Percentiles rank a stretch among this genome's conserved stretches.
Conservation (phyloP, 2,888 invertebrate genomes). For the Tinea trinotella region DNA sequence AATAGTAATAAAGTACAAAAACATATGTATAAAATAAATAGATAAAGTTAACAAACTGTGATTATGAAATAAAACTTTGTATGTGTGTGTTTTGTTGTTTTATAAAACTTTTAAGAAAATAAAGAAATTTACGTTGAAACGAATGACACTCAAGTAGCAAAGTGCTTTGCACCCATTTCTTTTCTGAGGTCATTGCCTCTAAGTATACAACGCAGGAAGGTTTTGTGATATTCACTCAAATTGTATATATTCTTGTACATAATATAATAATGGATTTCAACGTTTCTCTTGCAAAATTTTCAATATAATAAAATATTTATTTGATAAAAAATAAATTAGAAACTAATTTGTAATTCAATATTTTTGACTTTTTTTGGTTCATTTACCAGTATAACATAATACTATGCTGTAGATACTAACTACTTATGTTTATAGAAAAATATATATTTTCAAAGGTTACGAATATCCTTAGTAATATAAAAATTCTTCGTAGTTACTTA, state of each 20-base stretch:
- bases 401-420: too few species aligned
- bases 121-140: conserved; percentile 12
- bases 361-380: too few species aligned
- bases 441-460: too few species aligned
- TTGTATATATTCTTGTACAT: neutral
- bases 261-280: neutral
- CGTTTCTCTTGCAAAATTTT: neutral
- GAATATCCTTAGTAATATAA: too few species aligned
- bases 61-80: conserved; percentile 3
- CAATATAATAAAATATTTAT: neutral
- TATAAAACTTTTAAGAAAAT: conserved; percentile 5
- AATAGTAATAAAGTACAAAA: neutral
- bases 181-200: neutral
- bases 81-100: neutral
- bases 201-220: neutral
- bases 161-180: conserved; percentile 8
- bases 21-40: neutral
- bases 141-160: neutral
- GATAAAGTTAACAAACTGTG: neutral
- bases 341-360: too few species aligned
- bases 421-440: too few species aligned
- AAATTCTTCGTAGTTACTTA: neutral
- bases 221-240: neutral
- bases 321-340: neutral
- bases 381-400: too few species aligned